Evolutionary conservation across 2,113 vertebrate species (phyloP).

Genomic region (Equus quagga): DNA sequence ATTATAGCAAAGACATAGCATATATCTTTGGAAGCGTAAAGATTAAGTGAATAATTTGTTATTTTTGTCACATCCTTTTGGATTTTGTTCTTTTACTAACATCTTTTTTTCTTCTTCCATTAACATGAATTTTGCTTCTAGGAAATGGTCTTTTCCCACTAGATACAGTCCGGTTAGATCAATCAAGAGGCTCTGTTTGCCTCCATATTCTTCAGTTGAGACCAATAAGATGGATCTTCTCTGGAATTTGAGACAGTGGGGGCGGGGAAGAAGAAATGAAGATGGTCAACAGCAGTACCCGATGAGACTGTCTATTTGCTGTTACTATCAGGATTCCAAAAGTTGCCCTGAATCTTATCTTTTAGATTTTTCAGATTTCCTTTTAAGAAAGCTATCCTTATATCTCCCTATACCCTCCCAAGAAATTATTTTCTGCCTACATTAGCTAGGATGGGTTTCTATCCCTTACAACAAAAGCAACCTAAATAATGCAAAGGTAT

Average conservation of each 20-base stretch:
- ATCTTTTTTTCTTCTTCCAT: neutral
- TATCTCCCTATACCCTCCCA: neutral
- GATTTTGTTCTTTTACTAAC: neutral
- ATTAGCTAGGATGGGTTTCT: neutral
- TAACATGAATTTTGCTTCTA: constrained; percentile 28
- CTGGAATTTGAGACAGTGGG: neutral
- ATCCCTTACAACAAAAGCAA: neutral
- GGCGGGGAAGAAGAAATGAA: neutral
- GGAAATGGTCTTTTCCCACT: neutral
- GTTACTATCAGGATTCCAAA: neutral
- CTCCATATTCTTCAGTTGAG: neutral
- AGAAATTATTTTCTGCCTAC: neutral
- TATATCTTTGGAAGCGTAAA: neutral
- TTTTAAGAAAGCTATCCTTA: neutral
- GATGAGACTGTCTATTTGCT: neutral
- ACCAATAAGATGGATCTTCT: neutral
- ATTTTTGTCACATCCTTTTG: neutral
- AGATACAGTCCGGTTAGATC: neutral
- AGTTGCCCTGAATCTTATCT: neutral
- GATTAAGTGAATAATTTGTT: neutral
- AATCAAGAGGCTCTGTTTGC: neutral
- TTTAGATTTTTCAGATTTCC: neutral
- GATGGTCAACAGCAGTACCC: neutral
- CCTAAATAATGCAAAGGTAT: neutral
- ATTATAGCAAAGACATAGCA: neutral